Percentiles rank a stretch among this genome's conserved stretches.
Conservation (phyloP, 2,113 vertebrate species). For the Furnarius figulus region DNA sequence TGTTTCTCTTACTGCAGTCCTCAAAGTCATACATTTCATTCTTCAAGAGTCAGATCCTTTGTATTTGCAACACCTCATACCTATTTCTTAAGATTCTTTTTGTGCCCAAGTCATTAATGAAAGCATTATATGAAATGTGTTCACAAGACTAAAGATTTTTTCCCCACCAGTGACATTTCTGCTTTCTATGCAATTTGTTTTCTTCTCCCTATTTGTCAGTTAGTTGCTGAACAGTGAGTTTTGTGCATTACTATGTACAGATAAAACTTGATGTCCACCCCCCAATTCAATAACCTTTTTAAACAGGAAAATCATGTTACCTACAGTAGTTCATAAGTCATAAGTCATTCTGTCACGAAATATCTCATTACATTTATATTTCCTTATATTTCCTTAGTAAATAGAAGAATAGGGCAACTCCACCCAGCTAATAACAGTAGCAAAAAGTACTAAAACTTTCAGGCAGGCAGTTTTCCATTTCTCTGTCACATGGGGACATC, state of each 20-base stretch:
- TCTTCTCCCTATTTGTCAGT: not conserved
- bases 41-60: not conserved
- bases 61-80: not conserved
- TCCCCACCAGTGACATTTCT: not conserved
- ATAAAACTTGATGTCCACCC: not conserved
- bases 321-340: not conserved
- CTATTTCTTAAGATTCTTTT: not conserved
- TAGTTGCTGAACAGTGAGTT: not conserved
- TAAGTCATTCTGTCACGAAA: not conserved
- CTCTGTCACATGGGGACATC: not conserved
- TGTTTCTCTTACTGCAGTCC: not conserved
- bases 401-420: not conserved
- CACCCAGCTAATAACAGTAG: not conserved
- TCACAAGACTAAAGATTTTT: not conserved
- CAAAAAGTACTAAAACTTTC: not conserved
- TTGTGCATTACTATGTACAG: not conserved
- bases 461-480: not conserved
- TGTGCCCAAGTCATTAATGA: not conserved
- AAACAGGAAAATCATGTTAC: not conserved
- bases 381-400: not conserved
- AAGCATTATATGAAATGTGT: not conserved
- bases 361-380: not conserved
- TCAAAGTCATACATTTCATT: not conserved
- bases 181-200: not conserved
- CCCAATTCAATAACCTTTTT: not conserved